Percentiles rank a stretch among this genome's conserved stretches.
Evolutionary conservation across 2,888 invertebrate species (phyloP).

Genomic region (Mimas tiliae): DNA sequence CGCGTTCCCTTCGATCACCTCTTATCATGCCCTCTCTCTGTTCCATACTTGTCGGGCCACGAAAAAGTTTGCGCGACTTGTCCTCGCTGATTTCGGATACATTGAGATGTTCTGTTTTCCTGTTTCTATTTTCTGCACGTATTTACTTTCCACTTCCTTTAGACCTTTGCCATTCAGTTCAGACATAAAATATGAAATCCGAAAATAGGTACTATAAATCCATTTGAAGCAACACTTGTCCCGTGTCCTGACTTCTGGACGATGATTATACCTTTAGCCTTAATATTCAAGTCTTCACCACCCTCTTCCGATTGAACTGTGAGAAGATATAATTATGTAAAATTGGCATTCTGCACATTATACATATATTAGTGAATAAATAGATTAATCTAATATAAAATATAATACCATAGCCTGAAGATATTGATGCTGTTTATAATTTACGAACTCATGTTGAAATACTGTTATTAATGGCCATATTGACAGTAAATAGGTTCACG

Average conservation of each 20-base stretch:
- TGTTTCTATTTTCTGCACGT: not conserved
- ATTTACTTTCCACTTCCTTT: not conserved
- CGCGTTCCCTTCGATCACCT: slow-evolving; percentile 12
- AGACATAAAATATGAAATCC: not conserved
- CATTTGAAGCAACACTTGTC: not conserved
- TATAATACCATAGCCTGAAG: slow-evolving; percentile 13
- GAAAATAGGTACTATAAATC: not conserved
- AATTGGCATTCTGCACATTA: slow-evolving; percentile 6
- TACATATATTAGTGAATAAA: slow-evolving; percentile 6
- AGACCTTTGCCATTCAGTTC: not conserved
- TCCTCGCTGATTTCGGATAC: not conserved
- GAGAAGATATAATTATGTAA: slow-evolving; percentile 1
- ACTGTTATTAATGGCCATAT: slow-evolving; percentile 6
- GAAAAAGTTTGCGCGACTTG: not conserved
- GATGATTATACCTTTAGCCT: not conserved
- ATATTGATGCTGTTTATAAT: slow-evolving; percentile 14
- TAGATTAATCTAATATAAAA: slow-evolving; percentile 20
- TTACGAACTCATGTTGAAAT: slow-evolving; percentile 12
- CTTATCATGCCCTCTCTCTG: not conserved
- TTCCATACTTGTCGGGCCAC: not conserved
- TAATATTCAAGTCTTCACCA: not conserved
- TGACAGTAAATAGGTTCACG: not conserved
- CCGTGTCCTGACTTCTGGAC: not conserved
- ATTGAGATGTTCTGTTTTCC: not conserved
- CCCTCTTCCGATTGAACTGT: slow-evolving; percentile 4